Percentiles rank a stretch among this genome's conserved stretches.
These are phyloP conservation scores for Spisula solida DNA, from an alignment of 2,888 invertebrate species.

Conservation along the genomic window DNA sequence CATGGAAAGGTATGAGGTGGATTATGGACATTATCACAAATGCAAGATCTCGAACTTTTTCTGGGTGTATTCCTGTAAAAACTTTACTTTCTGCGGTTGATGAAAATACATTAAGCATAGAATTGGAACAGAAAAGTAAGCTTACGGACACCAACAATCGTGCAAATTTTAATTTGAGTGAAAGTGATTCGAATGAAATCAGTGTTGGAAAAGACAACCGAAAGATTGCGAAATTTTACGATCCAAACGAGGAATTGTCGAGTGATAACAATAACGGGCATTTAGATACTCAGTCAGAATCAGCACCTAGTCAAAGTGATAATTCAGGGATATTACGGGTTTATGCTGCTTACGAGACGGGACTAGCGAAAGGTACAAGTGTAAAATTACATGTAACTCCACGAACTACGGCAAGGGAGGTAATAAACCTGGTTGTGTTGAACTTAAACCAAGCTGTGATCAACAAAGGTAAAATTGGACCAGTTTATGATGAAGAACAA, in stretches of 20 bases:
- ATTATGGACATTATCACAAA: slow-evolving; percentile 97
- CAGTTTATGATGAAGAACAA: slow-evolving; percentile 92
- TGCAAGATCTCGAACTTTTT: slow-evolving; percentile 92
- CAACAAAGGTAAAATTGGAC: slow-evolving; percentile 91
- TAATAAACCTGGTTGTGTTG: slow-evolving; percentile 97
- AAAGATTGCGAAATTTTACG: slow-evolving; percentile 85
- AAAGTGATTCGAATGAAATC: slow-evolving; percentile 80
- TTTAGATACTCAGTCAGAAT: slow-evolving; percentile 49
- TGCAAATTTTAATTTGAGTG: slow-evolving; percentile 60
- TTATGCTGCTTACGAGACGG: slow-evolving; percentile 98
- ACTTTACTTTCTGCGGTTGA: slow-evolving; percentile 73
- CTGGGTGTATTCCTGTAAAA: slow-evolving; percentile 87
- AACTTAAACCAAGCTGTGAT: slow-evolving; percentile 92
- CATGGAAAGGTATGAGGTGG: slow-evolving; percentile 98
- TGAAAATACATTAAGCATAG: slow-evolving; percentile 56
- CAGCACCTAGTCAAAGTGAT: slow-evolving; percentile 49
- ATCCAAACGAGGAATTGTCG: slow-evolving; percentile 81
- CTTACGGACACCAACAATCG: slow-evolving; percentile 79
- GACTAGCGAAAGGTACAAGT: slow-evolving; percentile 96
- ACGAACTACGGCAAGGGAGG: slow-evolving; percentile 97
- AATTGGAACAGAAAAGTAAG: slow-evolving; percentile 65
- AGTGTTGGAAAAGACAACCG: slow-evolving; percentile 83
- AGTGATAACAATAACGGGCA: slow-evolving; percentile 63
- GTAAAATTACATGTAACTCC: slow-evolving; percentile 97
- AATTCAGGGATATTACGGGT: slow-evolving; percentile 91